Conservation (phyloP, 35 echinoderm and acorn worm genomes). For the Strongylocentrotus purpuratus region DNA sequence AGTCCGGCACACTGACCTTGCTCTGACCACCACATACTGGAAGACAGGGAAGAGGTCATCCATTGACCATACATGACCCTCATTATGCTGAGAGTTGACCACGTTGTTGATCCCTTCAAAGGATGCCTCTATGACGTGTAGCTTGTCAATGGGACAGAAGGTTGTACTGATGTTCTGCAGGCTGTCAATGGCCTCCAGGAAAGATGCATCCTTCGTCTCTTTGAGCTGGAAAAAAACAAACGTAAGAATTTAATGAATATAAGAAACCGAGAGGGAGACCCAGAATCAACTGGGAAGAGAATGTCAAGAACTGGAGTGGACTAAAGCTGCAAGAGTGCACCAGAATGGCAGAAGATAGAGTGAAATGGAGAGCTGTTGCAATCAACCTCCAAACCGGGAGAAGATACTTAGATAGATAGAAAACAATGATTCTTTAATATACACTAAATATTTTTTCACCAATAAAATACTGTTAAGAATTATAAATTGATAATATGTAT, state of each 20-base stretch:
- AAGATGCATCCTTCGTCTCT: slow-evolving; percentile 80
- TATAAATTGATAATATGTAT: too few species aligned
- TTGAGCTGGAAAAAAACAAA: background rate
- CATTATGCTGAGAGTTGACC: slow-evolving; percentile 41
- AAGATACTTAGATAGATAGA: background rate
- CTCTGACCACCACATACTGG: slow-evolving; percentile 95
- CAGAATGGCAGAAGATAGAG: too few species aligned
- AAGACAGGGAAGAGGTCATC: slow-evolving; percentile 97
- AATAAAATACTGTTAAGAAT: too few species aligned
- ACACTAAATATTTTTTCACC: too few species aligned
- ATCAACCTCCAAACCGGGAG: too few species aligned
- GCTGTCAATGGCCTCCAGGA: slow-evolving; percentile 71
- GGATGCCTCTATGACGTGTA: slow-evolving; percentile 75
- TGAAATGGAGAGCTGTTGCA: too few species aligned
- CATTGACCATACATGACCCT: slow-evolving; percentile 88
- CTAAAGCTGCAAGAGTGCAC: too few species aligned
- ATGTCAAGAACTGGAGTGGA: too few species aligned
- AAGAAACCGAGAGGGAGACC: too few species aligned
- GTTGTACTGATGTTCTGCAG: slow-evolving; percentile 89
- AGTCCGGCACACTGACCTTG: slow-evolving; percentile 65
- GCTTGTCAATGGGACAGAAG: slow-evolving; percentile 91
- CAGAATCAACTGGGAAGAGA: too few species aligned
- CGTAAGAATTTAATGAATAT: background rate
- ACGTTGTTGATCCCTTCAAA: slow-evolving; percentile 76
- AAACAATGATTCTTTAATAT: background rate